These are phyloP conservation scores for Porites australiensis DNA, from an alignment of 64 coral and sea anemone species.

Conservation along the genomic window DNA sequence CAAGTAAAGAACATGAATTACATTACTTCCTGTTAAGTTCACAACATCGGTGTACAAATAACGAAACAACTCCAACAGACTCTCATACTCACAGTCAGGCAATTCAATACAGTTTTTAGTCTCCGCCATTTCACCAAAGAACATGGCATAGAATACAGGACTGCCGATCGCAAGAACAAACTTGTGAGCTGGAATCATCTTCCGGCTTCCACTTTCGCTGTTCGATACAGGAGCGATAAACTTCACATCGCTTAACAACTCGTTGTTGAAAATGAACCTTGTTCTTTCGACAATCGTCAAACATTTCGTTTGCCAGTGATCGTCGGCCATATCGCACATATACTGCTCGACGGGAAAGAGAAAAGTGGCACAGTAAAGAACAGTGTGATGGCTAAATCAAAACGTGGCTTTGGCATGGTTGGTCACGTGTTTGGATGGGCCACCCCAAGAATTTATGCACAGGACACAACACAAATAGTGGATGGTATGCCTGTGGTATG, in stretches of 20 bases:
- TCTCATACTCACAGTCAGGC: conserved; percentile 34
- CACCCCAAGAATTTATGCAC: too few species aligned
- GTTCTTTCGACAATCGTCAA: too few species aligned
- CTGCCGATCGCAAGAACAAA: not conserved
- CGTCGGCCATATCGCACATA: too few species aligned
- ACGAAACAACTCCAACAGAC: conserved; percentile 1
- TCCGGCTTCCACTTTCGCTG: not conserved
- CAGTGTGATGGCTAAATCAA: too few species aligned
- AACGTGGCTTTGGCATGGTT: too few species aligned
- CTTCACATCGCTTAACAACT: not conserved
- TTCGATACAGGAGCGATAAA: not conserved
- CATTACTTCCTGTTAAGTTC: conserved; percentile 9
- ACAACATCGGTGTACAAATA: conserved; percentile 14
- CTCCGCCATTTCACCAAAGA: conserved; percentile 10
- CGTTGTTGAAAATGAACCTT: too few species aligned
- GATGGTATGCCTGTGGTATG: too few species aligned
- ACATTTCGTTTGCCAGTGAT: too few species aligned
- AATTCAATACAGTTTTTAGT: not conserved
- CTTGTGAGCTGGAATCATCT: not conserved
- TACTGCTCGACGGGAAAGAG: too few species aligned
- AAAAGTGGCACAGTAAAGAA: too few species aligned
- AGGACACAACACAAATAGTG: too few species aligned
- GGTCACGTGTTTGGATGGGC: too few species aligned
- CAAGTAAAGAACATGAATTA: conserved; percentile 16
- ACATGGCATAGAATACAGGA: not conserved